Base-by-base conservation (phyloP, 1,140 invertebrate species). In the Antheraea pernyi region DNA sequence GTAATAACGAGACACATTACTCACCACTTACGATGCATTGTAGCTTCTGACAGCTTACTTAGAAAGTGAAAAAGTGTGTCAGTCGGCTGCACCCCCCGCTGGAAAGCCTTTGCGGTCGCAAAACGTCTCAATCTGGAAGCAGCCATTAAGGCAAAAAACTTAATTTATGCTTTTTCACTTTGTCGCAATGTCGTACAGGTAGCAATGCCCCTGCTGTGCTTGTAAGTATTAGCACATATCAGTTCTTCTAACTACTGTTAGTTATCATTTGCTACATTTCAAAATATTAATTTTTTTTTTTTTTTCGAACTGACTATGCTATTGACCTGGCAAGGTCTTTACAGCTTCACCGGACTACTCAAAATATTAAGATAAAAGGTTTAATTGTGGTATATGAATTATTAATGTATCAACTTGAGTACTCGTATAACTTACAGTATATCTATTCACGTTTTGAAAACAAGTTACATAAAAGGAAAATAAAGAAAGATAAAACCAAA, bases 81-180 rank as follows among this genome's bases (percentile, higher is more conserved):
- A 81, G 76, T 81, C 80, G 72, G 78, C 69, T 60, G 22, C 71
- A 76, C 83, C 84, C 88, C 88, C 88, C 76, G 86, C 84, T 83
- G 86, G 42, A 83, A 79, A 74, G 71, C 74, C 78, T 85, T 88
- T 91, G 88, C 88, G 88, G 88, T 89, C 78, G 73, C 80, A 87
- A 91, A 77, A 88, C 81, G 86, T 89, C 88, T 91, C 86, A 85
- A 89, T 85, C 83, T 82, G 74, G 77, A 76, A 80, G 81, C 79
- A 75, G 7, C 64, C 60, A 67, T 74, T 70, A 70, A 48, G 75
- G 77, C 78, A 84, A 83, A 84, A 78, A 78, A 67, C 22, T 46
- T 60, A 72, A 79, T 70, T 67, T 67, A 67, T 67, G 59, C 30
- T 30, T 59, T 19, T 53, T 72, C 67, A 42, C 73, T 72, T 75